Evolutionary conservation across 2,113 vertebrate genomes (phyloP).

Genomic region (Limnothrissa miodon): DNA sequence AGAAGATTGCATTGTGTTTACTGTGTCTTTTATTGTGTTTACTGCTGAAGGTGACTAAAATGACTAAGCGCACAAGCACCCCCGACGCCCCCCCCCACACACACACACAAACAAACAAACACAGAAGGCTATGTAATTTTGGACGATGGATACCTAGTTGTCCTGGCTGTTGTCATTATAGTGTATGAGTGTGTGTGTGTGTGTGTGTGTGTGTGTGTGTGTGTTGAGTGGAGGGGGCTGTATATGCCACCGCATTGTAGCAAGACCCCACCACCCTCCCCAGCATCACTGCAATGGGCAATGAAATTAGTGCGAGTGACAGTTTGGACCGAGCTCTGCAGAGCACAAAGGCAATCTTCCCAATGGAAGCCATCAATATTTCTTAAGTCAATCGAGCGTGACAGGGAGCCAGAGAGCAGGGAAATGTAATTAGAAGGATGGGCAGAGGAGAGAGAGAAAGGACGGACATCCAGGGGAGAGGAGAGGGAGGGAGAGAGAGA

Average conservation of each 20-base stretch:
- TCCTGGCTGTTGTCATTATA: constrained; percentile 48
- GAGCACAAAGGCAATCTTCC: constrained; percentile 53
- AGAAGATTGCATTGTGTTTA: neutral
- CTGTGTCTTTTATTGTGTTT: neutral
- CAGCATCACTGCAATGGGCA: constrained; percentile 34
- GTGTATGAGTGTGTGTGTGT: constrained; percentile 20
- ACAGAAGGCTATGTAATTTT: constrained; percentile 35
- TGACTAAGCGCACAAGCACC: neutral
- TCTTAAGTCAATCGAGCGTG: constrained; percentile 46
- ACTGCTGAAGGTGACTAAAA: neutral
- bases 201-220: constrained; percentile 22
- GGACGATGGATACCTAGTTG: constrained; percentile 39
- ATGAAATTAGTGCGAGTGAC: constrained; percentile 57
- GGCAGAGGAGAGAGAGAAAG: constrained; percentile 25
- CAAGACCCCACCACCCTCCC: constrained; percentile 12
- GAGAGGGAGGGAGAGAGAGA: neutral
- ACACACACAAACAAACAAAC: neutral
- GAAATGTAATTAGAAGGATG: constrained; percentile 59
- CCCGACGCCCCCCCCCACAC: too few relatives aligned
- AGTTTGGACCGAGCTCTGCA: constrained; percentile 42
- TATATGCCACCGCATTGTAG: constrained; percentile 5
- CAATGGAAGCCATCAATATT: constrained; percentile 58
- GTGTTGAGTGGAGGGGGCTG: constrained; percentile 13
- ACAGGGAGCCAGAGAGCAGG: constrained; percentile 45
- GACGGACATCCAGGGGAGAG: neutral